Percentiles rank a stretch among this genome's conserved stretches.
These are phyloP conservation scores for Xerus rutilus DNA, from an alignment of 2,797 vertebrate genomes.

Conservation along the genomic window DNA sequence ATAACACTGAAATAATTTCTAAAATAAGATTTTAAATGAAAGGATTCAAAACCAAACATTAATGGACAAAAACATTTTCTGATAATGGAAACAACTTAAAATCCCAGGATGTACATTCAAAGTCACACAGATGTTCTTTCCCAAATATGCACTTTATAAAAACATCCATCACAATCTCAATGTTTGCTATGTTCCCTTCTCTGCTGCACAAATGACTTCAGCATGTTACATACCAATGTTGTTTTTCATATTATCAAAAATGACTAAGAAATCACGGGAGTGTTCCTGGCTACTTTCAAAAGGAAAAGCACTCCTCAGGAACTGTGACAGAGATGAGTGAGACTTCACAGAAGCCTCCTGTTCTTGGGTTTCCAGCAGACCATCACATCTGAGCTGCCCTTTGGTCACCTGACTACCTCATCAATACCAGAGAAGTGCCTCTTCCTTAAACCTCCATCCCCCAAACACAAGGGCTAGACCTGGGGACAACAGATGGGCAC, in stretches of 20 bases:
- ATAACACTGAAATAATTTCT: background rate
- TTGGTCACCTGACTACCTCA: conserved; percentile 72
- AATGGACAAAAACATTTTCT: background rate
- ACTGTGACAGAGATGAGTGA: conserved; percentile 63
- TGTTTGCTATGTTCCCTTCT: background rate
- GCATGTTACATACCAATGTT: background rate
- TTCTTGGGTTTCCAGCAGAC: conserved; percentile 84
- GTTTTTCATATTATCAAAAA: conserved; percentile 60
- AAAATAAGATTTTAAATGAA: background rate
- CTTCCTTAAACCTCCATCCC: background rate
- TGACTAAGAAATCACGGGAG: conserved; percentile 62
- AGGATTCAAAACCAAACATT: background rate
- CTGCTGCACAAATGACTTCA: background rate
- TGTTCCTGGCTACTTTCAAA: conserved; percentile 65
- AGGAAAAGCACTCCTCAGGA: conserved; percentile 55
- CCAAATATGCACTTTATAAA: background rate
- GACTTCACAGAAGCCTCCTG: conserved; percentile 77
- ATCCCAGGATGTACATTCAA: background rate
- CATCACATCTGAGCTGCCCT: conserved; percentile 84
- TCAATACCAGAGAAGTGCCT: conserved; percentile 46
- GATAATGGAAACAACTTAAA: background rate
- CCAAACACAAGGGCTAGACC: conserved; percentile 36
- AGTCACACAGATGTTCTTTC: background rate
- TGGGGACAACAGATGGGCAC: background rate
- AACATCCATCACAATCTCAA: background rate